Evolutionary conservation across 2,113 vertebrate species (phyloP).

Genomic region (Telmatochromis sp.): DNA sequence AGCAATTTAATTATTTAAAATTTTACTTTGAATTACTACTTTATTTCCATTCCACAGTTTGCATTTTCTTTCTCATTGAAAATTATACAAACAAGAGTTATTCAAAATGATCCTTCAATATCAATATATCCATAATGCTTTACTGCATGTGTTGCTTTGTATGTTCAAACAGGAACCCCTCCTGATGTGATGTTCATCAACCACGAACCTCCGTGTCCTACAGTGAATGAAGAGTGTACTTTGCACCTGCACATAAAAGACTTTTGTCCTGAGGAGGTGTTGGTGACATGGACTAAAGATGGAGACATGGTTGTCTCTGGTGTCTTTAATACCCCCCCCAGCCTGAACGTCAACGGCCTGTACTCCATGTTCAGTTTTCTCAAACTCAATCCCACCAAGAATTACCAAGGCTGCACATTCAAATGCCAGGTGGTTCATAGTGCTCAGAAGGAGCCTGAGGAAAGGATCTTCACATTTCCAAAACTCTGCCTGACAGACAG

Average conservation of each 20-base stretch:
- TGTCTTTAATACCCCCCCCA: constrained; percentile 39
- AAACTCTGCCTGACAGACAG: background rate
- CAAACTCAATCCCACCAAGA: constrained; percentile 1
- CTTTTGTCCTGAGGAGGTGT: constrained; percentile 51
- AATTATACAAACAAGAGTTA: background rate
- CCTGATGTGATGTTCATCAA: constrained; percentile 56
- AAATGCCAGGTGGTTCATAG: constrained; percentile 14
- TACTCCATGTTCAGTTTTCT: constrained; percentile 59
- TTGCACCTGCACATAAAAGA: constrained; percentile 49
- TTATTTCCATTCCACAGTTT: background rate
- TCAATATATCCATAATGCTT: background rate
- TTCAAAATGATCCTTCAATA: background rate
- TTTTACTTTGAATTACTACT: background rate
- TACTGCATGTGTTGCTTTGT: background rate
- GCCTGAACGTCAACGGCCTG: constrained; percentile 44
- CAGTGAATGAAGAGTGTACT: constrained; percentile 23
- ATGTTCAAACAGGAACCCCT: constrained; percentile 33
- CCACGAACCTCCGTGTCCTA: constrained; percentile 37
- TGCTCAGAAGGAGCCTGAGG: constrained; percentile 5
- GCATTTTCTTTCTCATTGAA: background rate
- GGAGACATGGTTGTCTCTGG: background rate
- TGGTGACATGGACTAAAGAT: constrained; percentile 52
- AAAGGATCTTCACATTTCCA: constrained; percentile 27
- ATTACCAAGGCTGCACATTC: background rate
- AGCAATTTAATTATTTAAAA: background rate